Conservation (phyloP, 2,888 invertebrate species). For the Julus scandinavius region DNA sequence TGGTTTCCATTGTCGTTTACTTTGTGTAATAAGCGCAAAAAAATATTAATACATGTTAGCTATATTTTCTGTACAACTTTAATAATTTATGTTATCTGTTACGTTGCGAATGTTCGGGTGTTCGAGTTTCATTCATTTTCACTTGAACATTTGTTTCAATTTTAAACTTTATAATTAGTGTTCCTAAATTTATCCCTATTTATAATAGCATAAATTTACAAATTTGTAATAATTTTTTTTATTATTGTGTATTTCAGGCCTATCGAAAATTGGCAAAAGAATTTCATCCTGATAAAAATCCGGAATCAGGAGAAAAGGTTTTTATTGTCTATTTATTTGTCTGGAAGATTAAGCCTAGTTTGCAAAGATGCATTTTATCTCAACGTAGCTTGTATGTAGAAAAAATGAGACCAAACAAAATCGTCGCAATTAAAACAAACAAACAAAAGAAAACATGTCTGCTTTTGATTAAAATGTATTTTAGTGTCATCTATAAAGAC, state of each 20-base stretch:
- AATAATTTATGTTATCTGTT: background rate
- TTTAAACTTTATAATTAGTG: background rate
- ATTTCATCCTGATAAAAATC: slow-evolving; percentile 98
- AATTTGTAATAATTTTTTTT: background rate
- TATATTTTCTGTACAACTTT: background rate
- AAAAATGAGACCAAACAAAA: background rate
- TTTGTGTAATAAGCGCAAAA: background rate
- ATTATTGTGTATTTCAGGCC: slow-evolving; percentile 71
- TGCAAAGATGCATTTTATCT: background rate
- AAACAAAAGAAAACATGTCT: background rate
- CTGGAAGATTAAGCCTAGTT: background rate
- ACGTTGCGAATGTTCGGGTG: background rate
- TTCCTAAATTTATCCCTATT: background rate
- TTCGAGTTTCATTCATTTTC: too few species aligned
- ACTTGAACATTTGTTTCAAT: background rate
- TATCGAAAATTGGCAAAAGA: slow-evolving; percentile 95
- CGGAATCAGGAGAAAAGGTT: slow-evolving; percentile 90
- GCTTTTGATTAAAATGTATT: background rate
- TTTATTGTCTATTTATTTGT: slow-evolving; percentile 56
- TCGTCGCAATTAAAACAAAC: background rate
- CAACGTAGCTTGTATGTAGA: background rate
- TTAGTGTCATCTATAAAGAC: background rate
- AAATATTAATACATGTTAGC: background rate
- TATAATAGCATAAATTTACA: background rate
- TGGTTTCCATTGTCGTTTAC: slow-evolving; percentile 1